Evolutionary conservation across 2,888 invertebrate species (phyloP).

Genomic region (Argyresthia goedartella): DNA sequence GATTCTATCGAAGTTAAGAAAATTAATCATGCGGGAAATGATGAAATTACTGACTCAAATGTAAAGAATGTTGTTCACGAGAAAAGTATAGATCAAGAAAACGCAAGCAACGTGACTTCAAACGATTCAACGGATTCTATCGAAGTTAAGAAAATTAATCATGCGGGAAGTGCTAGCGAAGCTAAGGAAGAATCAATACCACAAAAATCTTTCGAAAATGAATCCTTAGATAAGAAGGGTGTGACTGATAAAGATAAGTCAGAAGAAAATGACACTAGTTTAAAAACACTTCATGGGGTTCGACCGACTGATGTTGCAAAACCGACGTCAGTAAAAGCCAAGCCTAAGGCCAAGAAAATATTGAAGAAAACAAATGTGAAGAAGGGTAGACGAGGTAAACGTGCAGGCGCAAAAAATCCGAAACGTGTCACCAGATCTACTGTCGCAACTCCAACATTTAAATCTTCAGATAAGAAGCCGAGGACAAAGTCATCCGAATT

Average conservation of each 20-base stretch:
- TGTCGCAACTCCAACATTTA: slow-evolving; percentile 10
- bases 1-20: neutral
- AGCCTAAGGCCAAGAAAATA: slow-evolving; percentile 7
- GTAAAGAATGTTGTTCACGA: neutral
- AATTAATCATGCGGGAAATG: slow-evolving; percentile 1
- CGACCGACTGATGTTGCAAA: neutral
- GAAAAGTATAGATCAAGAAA: neutral
- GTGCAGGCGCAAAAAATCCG: slow-evolving; percentile 14
- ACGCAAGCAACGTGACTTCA: neutral
- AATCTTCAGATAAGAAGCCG: slow-evolving; percentile 16
- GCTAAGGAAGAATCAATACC: neutral
- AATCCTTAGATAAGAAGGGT: neutral
- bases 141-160: neutral
- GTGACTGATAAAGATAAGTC: neutral
- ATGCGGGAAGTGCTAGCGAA: neutral
- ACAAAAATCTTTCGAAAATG: neutral
- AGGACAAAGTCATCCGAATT: slow-evolving; percentile 58
- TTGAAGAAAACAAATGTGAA: slow-evolving; percentile 6
- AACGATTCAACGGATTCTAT: neutral
- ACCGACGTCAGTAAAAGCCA: neutral
- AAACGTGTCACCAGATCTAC: slow-evolving; percentile 28
- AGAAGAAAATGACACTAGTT: neutral
- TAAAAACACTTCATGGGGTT: no score
- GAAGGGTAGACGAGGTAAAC: slow-evolving; percentile 15
- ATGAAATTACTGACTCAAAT: neutral